A percentile compares a stretch with the other conserved stretches of the same genome.
phyloP scores from a whole-genome alignment of 2,888 invertebrate species.

The Julus scandinavius region DNA sequence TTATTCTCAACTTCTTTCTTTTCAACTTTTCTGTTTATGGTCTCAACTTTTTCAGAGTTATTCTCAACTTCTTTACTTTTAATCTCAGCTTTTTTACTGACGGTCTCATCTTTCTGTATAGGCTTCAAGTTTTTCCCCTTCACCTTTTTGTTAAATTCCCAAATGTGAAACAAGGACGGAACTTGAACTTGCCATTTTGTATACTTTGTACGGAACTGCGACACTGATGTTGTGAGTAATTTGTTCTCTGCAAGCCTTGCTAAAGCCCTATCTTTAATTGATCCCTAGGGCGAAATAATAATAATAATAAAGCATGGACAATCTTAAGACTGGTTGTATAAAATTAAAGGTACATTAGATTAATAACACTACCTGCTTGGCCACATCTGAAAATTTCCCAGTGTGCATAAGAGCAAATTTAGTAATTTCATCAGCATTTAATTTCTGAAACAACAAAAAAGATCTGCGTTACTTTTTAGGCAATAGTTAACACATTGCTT shows the following conservation, averaged over 20 bases:
- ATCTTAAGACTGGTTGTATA: background rate
- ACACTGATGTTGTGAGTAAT: background rate
- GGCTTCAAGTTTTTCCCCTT: constrained; percentile 20
- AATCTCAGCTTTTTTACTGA: background rate
- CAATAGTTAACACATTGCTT: background rate
- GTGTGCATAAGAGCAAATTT: constrained; percentile 54
- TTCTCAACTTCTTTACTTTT: background rate
- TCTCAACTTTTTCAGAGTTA: background rate
- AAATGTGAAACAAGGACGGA: constrained; percentile 52
- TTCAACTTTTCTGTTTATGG: background rate
- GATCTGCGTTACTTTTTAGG: background rate
- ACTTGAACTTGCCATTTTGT: constrained; percentile 56
- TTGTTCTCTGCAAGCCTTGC: constrained; percentile 51
- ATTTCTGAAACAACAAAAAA: constrained; percentile 50
- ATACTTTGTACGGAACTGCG: constrained; percentile 52
- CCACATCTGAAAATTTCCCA: constrained; percentile 45
- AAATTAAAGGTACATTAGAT: background rate
- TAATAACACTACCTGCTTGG: constrained; percentile 21
- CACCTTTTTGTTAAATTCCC: constrained; percentile 52
- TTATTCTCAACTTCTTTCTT: background rate
- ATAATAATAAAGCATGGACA: background rate
- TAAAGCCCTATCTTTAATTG: constrained; percentile 48
- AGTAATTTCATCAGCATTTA: constrained; percentile 52
- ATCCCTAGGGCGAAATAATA: background rate
- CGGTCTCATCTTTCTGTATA: background rate